Conservation (phyloP, 2,888 invertebrate species). For the Pelosia muscerda region DNA sequence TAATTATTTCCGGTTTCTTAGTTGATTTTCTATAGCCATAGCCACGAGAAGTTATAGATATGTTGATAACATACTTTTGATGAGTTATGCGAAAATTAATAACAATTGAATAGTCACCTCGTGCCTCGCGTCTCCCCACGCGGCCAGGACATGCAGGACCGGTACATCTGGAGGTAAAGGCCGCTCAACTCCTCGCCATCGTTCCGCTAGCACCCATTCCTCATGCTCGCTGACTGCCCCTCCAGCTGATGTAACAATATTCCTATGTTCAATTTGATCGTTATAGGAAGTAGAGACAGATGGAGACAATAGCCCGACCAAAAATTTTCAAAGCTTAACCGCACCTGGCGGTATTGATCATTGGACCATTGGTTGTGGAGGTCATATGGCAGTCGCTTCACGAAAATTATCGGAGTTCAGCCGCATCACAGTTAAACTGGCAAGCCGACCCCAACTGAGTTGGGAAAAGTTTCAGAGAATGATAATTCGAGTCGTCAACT, state of each 20-base stretch:
- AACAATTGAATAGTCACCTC: conserved; percentile 63
- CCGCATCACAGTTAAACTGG: too few species aligned
- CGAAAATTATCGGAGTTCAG: too few species aligned
- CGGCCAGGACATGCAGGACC: conserved; percentile 92
- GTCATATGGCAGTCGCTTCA: too few species aligned
- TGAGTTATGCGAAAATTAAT: neutral
- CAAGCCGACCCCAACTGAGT: too few species aligned
- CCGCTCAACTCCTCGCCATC: conserved; percentile 92
- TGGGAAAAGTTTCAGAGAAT: too few species aligned
- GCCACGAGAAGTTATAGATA: too few species aligned
- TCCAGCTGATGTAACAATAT: conserved; percentile 54
- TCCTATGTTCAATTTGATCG: neutral
- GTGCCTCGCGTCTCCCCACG: conserved; percentile 90
- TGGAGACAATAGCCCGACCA: neutral
- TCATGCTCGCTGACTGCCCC: conserved; percentile 69
- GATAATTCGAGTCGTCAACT: too few species aligned
- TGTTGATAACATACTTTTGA: too few species aligned
- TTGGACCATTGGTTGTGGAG: too few species aligned
- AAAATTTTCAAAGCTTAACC: neutral
- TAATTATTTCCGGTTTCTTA: too few species aligned
- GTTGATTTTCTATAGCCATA: too few species aligned
- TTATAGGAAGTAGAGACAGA: neutral
- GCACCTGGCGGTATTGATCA: too few species aligned
- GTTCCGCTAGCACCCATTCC: conserved; percentile 91
- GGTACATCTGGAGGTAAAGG: conserved; percentile 90